phyloP scores from a whole-genome alignment of 2,113 vertebrate genomes.

The Hydropotes inermis region DNA sequence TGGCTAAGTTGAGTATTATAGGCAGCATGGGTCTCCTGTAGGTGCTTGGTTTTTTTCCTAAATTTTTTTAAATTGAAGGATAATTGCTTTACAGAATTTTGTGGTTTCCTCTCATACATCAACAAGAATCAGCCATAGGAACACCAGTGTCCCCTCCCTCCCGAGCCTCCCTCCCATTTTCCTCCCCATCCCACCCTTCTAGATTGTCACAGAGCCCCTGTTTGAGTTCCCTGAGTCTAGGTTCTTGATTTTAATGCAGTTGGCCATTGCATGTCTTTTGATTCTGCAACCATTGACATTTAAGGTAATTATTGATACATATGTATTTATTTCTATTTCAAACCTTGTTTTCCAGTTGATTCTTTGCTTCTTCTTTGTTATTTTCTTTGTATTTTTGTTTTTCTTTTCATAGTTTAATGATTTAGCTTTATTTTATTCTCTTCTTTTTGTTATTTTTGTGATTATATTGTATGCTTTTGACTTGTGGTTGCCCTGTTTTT shows the following conservation, averaged over 20 bases:
- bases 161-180: fast-evolving
- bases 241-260: neutral
- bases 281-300: neutral
- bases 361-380: neutral
- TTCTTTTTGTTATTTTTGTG: neutral
- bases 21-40: neutral
- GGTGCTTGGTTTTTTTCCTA: neutral
- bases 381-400: neutral
- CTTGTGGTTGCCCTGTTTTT: neutral
- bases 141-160: no score
- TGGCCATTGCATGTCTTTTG: neutral
- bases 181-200: no score
- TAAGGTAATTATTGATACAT: neutral
- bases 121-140: no score
- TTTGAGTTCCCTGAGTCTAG: neutral
- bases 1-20: neutral
- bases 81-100: no score
- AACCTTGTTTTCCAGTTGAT: neutral
- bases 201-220: no score
- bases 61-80: no score
- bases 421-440: neutral
- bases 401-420: no score
- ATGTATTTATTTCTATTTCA: neutral
- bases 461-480: neutral
- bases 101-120: no score